A percentile compares a stretch with the other conserved stretches of the same genome.
These are phyloP conservation scores for Idaea straminata DNA, from an alignment of 2,888 invertebrate species.

Conservation along the genomic window DNA sequence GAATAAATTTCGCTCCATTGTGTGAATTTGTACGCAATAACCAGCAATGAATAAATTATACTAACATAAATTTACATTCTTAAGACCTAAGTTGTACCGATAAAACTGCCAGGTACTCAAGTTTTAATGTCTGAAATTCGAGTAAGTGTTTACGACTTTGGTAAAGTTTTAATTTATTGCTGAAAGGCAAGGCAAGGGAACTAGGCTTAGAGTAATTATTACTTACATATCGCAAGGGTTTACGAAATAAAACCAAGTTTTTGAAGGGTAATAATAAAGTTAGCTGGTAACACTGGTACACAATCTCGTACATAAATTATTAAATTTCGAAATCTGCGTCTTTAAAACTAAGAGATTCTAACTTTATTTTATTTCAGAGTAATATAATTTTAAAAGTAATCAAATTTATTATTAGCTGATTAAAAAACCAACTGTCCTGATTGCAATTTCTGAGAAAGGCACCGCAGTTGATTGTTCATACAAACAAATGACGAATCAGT, in stretches of 20 bases:
- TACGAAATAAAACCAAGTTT: background rate
- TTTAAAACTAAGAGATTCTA: no score
- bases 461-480: conserved; percentile 24
- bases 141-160: conserved; percentile 14
- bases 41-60: conserved; percentile 61
- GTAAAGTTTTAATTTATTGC: conserved; percentile 1
- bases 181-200: no score
- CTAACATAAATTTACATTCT: conserved; percentile 53
- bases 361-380: no score
- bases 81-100: conserved; percentile 43
- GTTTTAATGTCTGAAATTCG: conserved; percentile 22
- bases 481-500: conserved; percentile 25
- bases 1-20: conserved; percentile 59
- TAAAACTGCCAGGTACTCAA: conserved; percentile 33
- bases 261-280: background rate
- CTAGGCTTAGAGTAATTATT: background rate
- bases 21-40: conserved; percentile 58
- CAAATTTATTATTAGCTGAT: no score
- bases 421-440: conserved; percentile 14
- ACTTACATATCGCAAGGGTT: background rate
- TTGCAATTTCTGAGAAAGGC: conserved; percentile 24
- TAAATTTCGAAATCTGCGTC: no score
- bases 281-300: background rate
- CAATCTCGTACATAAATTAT: no score
- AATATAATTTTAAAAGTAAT: no score